A percentile compares a stretch with the other conserved stretches of the same genome.
Evolutionary conservation across 2,113 vertebrate species (phyloP).

Genomic region (Podocnemis expansa): DNA sequence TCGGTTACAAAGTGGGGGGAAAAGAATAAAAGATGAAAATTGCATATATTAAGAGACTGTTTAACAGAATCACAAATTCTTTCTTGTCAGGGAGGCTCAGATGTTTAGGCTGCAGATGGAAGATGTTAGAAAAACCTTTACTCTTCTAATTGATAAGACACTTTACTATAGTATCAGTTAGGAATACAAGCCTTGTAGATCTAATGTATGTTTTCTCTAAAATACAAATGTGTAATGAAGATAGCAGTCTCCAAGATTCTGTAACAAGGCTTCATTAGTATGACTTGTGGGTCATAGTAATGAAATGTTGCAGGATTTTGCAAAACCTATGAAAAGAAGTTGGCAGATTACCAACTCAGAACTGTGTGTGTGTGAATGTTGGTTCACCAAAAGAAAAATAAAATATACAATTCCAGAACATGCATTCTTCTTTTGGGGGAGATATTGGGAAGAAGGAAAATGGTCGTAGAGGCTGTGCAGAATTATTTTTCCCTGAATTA

Average conservation of each 20-base stretch:
- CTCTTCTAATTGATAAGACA: not conserved
- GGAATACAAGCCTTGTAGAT: not conserved
- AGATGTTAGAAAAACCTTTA: not conserved
- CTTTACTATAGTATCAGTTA: not conserved
- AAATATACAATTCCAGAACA: not conserved
- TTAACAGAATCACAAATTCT: not conserved
- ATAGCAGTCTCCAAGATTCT: not conserved
- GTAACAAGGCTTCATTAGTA: not conserved
- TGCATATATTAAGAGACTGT: not conserved
- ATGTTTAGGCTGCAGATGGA: not conserved
- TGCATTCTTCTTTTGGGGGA: not conserved
- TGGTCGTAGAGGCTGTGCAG: not conserved
- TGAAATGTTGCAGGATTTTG: not conserved
- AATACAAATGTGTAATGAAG: not conserved
- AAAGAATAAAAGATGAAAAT: not conserved
- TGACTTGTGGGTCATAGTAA: not conserved
- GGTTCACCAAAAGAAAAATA: not conserved
- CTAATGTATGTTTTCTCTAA: not conserved
- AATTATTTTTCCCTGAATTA: not conserved
- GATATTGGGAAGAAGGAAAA: not conserved
- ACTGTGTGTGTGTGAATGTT: not conserved
- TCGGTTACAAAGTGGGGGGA: not conserved
- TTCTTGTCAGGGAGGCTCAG: not conserved
- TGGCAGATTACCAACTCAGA: accelerated
- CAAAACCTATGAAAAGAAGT: accelerated